Percentiles rank a stretch among this genome's conserved stretches.
phyloP scores from a whole-genome alignment of 1,140 invertebrate genomes.

The Argopecten irradians region DNA sequence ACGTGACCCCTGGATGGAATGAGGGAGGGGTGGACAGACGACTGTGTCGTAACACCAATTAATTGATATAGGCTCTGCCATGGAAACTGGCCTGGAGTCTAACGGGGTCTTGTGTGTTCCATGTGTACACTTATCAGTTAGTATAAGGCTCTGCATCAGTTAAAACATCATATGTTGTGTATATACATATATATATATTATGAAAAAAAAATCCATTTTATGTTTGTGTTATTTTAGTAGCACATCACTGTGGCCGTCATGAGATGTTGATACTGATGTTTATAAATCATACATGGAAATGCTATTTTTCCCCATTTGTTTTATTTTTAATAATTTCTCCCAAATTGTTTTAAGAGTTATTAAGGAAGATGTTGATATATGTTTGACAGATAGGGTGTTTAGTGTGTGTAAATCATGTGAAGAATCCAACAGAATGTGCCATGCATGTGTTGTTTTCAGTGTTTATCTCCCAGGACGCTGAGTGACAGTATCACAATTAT shows the following conservation, averaged over 20 bases:
- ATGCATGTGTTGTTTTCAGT: neutral
- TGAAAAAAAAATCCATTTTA: neutral
- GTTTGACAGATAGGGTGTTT: neutral
- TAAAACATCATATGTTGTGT: neutral
- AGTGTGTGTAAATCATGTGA: neutral
- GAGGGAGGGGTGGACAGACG: neutral
- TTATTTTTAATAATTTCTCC: slow-evolving; percentile 2
- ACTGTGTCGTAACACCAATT: neutral
- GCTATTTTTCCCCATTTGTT: neutral
- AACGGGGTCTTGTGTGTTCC: neutral
- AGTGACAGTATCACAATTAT: no score
- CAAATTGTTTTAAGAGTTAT: slow-evolving; percentile 4
- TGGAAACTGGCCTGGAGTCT: neutral
- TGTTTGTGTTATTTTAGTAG: slow-evolving; percentile 2
- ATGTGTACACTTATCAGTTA: neutral
- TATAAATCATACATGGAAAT: neutral
- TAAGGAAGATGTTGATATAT: neutral
- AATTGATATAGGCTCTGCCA: neutral
- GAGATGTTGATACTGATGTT: neutral
- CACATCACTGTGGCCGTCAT: slow-evolving; percentile 6
- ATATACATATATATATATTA: neutral
- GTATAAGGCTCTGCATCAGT: neutral
- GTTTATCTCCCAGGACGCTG: neutral
- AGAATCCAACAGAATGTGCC: neutral
- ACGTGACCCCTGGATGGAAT: neutral